Conservation (phyloP, 1,140 invertebrate species). For the Drosophila burlai region DNA sequence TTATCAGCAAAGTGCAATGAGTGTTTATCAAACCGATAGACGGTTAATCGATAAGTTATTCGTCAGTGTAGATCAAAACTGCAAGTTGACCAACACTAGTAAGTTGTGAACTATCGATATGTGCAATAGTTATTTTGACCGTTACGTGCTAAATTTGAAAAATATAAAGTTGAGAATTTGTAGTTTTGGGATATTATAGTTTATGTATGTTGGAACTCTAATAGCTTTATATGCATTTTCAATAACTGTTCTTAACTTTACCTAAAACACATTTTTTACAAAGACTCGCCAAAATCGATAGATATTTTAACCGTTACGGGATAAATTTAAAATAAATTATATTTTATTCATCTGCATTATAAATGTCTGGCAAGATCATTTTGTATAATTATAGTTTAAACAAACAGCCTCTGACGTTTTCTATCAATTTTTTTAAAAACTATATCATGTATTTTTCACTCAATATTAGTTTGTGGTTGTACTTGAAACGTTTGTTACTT, state of each 20-base stretch:
- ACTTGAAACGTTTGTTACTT: not conserved
- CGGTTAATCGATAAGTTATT: not conserved
- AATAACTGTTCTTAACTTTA: not conserved
- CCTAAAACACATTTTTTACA: not conserved
- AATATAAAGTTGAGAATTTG: not conserved
- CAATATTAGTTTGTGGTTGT: not conserved
- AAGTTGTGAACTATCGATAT: not conserved
- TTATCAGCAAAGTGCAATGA: not conserved
- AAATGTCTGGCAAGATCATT: not conserved
- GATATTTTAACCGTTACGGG: not conserved
- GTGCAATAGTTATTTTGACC: not conserved
- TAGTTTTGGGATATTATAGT: not conserved
- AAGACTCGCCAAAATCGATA: not conserved
- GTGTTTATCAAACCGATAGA: constrained; percentile 6
- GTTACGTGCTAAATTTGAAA: not conserved
- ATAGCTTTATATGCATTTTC: not conserved
- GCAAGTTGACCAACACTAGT: not conserved
- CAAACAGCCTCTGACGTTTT: not conserved
- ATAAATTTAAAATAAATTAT: not conserved
- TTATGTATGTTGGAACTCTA: not conserved
- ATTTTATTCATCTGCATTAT: not conserved
- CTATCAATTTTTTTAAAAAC: not conserved
- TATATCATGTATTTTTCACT: not conserved
- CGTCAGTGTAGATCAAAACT: not conserved
- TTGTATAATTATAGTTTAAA: not conserved